phyloP scores from a whole-genome alignment of 1,140 invertebrate genomes.

The Agrypnia vestita region DNA sequence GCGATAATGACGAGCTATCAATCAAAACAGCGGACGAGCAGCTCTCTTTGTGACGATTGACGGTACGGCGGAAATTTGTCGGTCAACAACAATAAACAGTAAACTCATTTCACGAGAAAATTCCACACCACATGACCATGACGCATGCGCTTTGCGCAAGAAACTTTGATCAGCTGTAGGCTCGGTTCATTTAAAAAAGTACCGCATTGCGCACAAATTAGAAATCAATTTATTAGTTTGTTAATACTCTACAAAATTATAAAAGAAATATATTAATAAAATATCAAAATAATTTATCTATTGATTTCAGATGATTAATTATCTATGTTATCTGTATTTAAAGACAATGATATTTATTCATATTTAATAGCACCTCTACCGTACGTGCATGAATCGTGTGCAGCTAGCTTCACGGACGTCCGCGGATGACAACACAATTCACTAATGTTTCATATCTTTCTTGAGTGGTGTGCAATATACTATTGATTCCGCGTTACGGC shows the following conservation, averaged over 20 bases:
- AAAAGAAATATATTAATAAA: conserved; percentile 5
- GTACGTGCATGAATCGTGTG: background rate
- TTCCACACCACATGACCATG: conserved; percentile 26
- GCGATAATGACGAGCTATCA: conserved; percentile 10
- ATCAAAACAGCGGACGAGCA: background rate
- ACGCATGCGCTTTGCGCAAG: conserved; percentile 32
- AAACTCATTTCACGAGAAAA: conserved; percentile 8
- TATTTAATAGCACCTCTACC: background rate
- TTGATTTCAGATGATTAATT: background rate
- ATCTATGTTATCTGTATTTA: background rate
- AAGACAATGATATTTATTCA: no score
- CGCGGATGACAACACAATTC: background rate
- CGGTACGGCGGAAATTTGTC: conserved; percentile 1
- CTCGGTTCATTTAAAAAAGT: background rate
- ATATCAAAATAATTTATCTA: background rate
- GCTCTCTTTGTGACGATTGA: background rate
- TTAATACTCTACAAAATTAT: background rate
- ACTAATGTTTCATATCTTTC: background rate
- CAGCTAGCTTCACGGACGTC: conserved; percentile 5
- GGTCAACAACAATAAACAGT: background rate
- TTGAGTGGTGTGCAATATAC: background rate
- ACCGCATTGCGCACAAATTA: background rate
- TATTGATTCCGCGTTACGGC: background rate
- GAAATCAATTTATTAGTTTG: background rate
- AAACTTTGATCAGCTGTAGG: conserved; percentile 34